Evolutionary conservation across 1,140 invertebrate species (phyloP), one percentile per base, ranked within the genome.

Genomic region (Argopecten irradians): DNA sequence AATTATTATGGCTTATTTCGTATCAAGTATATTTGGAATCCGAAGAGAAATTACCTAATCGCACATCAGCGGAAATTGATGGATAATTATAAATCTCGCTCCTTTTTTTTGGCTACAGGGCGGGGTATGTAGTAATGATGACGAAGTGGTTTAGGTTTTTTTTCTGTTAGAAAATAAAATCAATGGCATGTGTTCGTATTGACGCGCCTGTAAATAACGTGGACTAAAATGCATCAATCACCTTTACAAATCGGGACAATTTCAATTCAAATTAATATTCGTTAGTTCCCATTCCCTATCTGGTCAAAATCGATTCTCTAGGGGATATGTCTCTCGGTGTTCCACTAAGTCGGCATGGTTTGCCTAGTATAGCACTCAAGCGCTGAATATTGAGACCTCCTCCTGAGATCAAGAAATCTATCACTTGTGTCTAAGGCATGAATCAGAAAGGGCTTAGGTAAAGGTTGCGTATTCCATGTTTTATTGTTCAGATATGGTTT

Each of bases 241-340:
- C 0, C 22, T 71, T 71, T 71, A 71, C 55, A 71, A 71, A 71
- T 71, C 55, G 55, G n/a, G 22, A 71, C 55, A 71, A 71, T 71
- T 71, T 71, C n/a, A 71, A 71, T n/a, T 28, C 22, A 16, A 71
- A 71, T 71, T 71, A 71, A 71, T 71, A 71, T 71, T 71, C 55
- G 55, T 71, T 71, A 71, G 55, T 71, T 71, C 28, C n/a, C 55
- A 28, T 71, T 71, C 55, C 55, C 55, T 71, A 71, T 71, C 55
- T 71, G n/a, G 55, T 28, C 55, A 71, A 71, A 71, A 71, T 71
- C 55, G 55, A 71, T 71, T 71, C 22, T 39, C 55, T 28, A 28
- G 2, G 0, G 22, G 55, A 71, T 71, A 28, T 71, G 5, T 71
- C 55, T 71, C 8, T 16, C 55, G 7, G 22, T 11, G 55, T 28